Conservation (phyloP, 2,113 vertebrate species). For the Bufo bufo region DNA sequence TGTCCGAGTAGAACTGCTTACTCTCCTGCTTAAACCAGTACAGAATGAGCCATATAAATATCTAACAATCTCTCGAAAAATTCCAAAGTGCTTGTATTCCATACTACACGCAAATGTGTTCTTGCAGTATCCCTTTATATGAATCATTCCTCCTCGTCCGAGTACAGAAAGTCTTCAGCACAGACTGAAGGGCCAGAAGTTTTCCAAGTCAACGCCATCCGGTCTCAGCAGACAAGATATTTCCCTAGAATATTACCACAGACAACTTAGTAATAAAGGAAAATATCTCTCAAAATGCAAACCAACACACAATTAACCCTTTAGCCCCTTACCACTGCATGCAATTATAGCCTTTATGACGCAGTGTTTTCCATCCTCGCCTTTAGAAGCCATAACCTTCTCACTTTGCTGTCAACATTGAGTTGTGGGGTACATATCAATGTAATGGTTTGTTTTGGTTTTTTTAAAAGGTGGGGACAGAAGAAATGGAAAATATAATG, state of each 20-base stretch:
- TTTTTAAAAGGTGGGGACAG: no score
- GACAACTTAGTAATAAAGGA: neutral
- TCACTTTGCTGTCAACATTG: no score
- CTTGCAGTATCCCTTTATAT: neutral
- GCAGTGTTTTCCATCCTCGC: no score
- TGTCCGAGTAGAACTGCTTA: neutral
- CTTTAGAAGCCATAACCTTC: no score
- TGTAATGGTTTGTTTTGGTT: no score
- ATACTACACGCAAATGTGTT: neutral
- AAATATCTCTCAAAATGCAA: neutral
- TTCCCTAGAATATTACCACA: neutral
- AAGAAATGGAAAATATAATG: no score
- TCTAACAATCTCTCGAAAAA: neutral
- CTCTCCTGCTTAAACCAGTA: neutral
- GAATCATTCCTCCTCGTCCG: neutral
- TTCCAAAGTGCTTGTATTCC: slow-evolving; percentile 5
- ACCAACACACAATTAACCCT: no score
- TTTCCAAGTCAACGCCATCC: neutral
- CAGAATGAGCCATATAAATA: neutral
- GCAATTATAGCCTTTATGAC: no score
- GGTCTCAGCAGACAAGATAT: slow-evolving; percentile 4
- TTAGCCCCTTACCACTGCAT: no score
- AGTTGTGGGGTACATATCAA: no score
- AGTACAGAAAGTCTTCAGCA: neutral
- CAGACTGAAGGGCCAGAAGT: neutral